These are phyloP conservation scores for Platyrinchus mystaceus DNA, from an alignment of 2,797 vertebrate genomes.

Conservation along the genomic window DNA sequence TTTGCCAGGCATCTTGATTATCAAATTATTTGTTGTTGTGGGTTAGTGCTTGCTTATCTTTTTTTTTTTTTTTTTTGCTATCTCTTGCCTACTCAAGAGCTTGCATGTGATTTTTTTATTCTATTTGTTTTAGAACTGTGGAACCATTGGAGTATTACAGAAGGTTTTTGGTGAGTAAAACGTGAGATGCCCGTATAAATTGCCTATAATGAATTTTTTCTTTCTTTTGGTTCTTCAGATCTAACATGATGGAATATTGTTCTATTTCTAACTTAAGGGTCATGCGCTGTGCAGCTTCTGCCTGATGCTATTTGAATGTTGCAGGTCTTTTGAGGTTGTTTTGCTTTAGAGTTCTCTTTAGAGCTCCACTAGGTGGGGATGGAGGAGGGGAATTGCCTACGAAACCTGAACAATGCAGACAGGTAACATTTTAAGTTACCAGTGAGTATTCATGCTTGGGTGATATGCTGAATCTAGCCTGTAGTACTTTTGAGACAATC, in stretches of 20 bases:
- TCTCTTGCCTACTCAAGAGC: background rate
- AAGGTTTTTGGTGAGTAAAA: conserved; percentile 89
- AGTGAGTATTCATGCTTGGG: background rate
- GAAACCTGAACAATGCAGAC: background rate
- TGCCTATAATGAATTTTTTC: background rate
- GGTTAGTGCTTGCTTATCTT: background rate
- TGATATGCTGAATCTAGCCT: background rate
- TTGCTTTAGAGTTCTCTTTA: background rate
- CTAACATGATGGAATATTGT: background rate
- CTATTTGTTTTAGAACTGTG: conserved; percentile 81
- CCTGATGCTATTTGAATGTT: background rate
- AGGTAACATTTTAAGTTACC: background rate
- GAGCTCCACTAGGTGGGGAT: background rate
- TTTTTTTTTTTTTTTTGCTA: background rate
- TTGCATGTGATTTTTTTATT: background rate
- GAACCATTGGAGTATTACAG: conserved; percentile 95
- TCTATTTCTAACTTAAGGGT: background rate
- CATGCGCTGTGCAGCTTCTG: background rate
- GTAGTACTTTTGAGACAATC: background rate
- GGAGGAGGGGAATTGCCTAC: background rate
- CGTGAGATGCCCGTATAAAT: background rate
- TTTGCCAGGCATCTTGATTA: background rate
- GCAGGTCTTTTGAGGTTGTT: background rate
- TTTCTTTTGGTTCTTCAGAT: background rate
- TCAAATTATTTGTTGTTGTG: background rate